These are phyloP conservation scores for Parnassius apollo DNA, from an alignment of 2,888 invertebrate species.

Conservation along the genomic window DNA sequence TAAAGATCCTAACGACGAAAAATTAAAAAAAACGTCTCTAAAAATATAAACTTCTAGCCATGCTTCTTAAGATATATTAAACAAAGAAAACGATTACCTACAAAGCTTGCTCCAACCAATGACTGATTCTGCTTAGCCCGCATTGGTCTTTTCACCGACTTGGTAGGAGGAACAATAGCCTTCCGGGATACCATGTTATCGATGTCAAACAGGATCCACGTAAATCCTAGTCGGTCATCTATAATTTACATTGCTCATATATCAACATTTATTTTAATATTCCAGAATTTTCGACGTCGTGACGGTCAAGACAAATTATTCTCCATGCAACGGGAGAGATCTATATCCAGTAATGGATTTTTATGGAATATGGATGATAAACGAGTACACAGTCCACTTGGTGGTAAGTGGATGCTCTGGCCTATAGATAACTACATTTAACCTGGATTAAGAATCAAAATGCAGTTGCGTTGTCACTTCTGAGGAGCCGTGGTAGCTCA, in stretches of 20 bases:
- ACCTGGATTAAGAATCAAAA: too few species aligned
- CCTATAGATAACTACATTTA: too few species aligned
- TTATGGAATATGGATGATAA: too few species aligned
- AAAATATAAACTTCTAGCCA: not conserved
- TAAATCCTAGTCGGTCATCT: slow-evolving; percentile 2
- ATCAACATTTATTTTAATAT: not conserved
- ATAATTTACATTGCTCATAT: not conserved
- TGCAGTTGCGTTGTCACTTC: too few species aligned
- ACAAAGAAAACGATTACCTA: slow-evolving; percentile 49
- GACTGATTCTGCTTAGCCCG: slow-evolving; percentile 45
- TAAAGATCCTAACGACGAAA: not conserved
- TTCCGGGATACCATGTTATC: slow-evolving; percentile 36
- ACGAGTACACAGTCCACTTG: too few species aligned
- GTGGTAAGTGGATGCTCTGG: too few species aligned
- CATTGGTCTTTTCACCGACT: slow-evolving; percentile 56
- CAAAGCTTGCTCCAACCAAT: slow-evolving; percentile 62
- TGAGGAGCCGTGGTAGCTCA: too few species aligned
- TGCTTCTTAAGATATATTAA: not conserved
- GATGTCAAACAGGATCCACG: slow-evolving; percentile 20
- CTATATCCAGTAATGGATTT: too few species aligned
- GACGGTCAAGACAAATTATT: too few species aligned
- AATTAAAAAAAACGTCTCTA: too few species aligned
- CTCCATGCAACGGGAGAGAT: too few species aligned
- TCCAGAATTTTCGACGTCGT: not conserved
- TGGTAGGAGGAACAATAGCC: slow-evolving; percentile 58